A percentile compares a stretch with the other conserved stretches of the same genome.
These are phyloP conservation scores for Phaethornis superciliosus DNA, from an alignment of 2,113 vertebrate species.

Conservation along the genomic window DNA sequence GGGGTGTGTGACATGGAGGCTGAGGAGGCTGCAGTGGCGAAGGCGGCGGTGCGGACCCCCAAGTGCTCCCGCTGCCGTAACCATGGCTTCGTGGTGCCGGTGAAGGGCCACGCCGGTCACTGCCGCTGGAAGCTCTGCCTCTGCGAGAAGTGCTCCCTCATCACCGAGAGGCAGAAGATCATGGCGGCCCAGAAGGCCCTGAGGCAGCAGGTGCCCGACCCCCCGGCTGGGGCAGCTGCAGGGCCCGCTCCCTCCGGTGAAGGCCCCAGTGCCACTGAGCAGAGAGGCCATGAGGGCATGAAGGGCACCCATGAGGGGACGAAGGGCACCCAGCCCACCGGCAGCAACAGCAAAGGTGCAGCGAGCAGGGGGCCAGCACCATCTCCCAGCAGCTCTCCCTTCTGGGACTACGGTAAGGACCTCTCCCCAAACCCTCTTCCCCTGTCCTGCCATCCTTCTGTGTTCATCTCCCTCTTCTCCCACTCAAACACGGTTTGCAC, in stretches of 20 bases:
- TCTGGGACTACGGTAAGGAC: conserved; percentile 64
- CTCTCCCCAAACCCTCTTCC: neutral
- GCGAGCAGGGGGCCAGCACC: neutral
- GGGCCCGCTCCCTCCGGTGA: neutral
- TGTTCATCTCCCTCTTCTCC: neutral
- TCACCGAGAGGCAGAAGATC: conserved; percentile 82
- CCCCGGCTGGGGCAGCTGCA: neutral
- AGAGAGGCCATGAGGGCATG: neutral
- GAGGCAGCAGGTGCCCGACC: conserved; percentile 43
- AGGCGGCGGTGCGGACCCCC: conserved; percentile 65
- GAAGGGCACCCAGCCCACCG: neutral
- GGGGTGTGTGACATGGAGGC: neutral
- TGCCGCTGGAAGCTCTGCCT: conserved; percentile 82
- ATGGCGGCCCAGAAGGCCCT: conserved; percentile 79
- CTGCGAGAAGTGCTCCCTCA: conserved; percentile 84
- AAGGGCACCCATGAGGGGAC: neutral
- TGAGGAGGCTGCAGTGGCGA: neutral
- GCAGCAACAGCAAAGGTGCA: neutral
- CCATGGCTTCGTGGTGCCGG: conserved; percentile 81
- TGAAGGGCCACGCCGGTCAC: conserved; percentile 82
- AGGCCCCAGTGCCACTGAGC: neutral
- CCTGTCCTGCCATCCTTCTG: neutral
- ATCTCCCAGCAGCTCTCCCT: neutral
- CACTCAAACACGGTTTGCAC: neutral
- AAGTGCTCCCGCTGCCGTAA: conserved; percentile 86